Evolutionary conservation across 2,113 vertebrate species (phyloP), one percentile per base, ranked within the genome.

Genomic region (Perccottus glenii): DNA sequence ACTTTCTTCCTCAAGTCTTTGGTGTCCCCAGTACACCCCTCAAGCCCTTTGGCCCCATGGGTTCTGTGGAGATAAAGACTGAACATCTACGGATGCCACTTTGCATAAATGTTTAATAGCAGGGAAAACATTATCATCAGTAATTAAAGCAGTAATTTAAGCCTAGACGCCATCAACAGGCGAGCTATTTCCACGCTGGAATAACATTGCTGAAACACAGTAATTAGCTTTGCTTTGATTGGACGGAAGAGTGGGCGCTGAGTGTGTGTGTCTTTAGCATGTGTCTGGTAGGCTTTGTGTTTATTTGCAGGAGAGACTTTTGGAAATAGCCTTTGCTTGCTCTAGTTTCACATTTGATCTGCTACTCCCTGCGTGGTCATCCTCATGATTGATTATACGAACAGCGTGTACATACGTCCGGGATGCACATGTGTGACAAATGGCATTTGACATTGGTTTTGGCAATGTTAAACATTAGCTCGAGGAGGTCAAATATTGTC

Each of bases 111-210:
- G 87, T 89, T 91, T 90, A 89, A 91, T 89, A 87, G 85, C 83
- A 88, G 85, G 75, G 86, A 90, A 90, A 89, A 88, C 90, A 91
- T 90, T 91, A 90, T 82, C 85, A 90, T 91, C 85, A 81, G 87
- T 91, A 89, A 91, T 91, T 91, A 90, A 89, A 88, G 87, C 88
- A 84, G 87, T 91, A 87, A 91, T 90, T 91, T 88, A 91, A 77
- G 87, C 89, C 62, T 68, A 75, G 80, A 79, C 67, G 78, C 78
- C 82, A 87, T 90, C 87, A 88, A 87, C 81, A 86, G 83, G 84
- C 87, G 19, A 82, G 83, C 80, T 80, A 66, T 80, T 83, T 82
- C 82, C 83, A 84, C 12, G 44, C 86, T 88, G 78, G 81, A 88
- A 85, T 82, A 88, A 86, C 80, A 84, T 70, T 68, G 58, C 61